Percentiles rank a stretch among this genome's conserved stretches.
Conservation (phyloP, 2,113 vertebrate species). For the Hystrix cristata region DNA sequence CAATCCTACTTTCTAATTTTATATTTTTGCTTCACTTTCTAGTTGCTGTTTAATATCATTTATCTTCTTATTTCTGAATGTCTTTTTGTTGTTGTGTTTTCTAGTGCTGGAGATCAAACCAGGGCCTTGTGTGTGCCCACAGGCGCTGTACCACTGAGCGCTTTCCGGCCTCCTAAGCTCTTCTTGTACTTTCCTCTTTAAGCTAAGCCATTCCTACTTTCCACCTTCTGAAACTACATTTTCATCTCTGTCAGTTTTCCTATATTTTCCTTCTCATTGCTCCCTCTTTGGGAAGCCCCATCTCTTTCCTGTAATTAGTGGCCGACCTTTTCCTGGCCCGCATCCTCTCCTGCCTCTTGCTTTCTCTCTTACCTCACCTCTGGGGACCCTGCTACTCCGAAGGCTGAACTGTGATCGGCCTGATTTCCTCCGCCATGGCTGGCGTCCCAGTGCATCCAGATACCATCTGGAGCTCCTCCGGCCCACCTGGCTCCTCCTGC, state of each 20-base stretch:
- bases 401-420: not conserved
- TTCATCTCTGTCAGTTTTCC: not conserved
- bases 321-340: not conserved
- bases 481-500: slow-evolving; percentile 23
- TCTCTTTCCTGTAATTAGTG: not conserved
- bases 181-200: not conserved
- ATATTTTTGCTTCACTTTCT: slow-evolving; percentile 3
- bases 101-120: not conserved
- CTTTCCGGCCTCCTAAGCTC: not conserved
- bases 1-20: not conserved
- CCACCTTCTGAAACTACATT: not conserved
- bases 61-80: not conserved
- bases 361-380: not conserved
- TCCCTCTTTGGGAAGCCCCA: not conserved
- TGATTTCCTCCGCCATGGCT: not conserved
- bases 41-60: not conserved
- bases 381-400: not conserved
- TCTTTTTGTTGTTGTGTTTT: not conserved
- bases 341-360: not conserved
- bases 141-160: not conserved
- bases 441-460: not conserved
- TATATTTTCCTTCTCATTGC: not conserved
- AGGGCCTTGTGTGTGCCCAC: not conserved
- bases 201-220: not conserved
- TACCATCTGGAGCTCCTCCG: slow-evolving; percentile 44